These are phyloP conservation scores for Petromus typicus DNA, from an alignment of 2,113 vertebrate genomes.

Conservation along the genomic window DNA sequence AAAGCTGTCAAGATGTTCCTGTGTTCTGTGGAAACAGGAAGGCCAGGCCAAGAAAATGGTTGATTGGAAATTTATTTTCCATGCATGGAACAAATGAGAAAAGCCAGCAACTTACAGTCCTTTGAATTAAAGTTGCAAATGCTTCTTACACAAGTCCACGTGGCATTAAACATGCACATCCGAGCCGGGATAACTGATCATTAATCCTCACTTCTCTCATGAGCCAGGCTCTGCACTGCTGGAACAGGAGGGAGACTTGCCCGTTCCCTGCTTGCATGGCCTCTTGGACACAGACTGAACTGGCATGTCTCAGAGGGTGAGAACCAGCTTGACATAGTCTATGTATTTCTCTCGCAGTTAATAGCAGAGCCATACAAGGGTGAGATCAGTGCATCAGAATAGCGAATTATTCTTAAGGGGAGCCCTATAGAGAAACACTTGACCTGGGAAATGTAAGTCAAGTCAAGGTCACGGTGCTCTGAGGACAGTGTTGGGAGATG, in stretches of 20 bases:
- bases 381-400: background rate
- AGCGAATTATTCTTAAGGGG: background rate
- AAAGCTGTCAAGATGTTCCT: background rate
- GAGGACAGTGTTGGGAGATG: background rate
- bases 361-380: background rate
- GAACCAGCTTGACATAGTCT: background rate
- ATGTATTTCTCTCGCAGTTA: slow-evolving; percentile 29
- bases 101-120: background rate
- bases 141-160: background rate
- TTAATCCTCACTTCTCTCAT: background rate
- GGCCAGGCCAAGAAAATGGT: background rate
- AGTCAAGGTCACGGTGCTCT: background rate
- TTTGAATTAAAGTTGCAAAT: background rate
- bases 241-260: background rate
- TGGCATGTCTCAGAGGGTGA: background rate
- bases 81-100: background rate
- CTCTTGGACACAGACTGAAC: background rate
- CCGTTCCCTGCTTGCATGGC: background rate
- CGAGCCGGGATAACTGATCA: background rate
- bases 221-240: background rate
- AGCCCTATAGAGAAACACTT: background rate
- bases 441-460: background rate
- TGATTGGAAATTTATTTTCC: slow-evolving; percentile 21
- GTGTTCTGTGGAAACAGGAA: background rate
- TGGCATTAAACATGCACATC: background rate